Percentiles rank a stretch among this genome's conserved stretches.
Conservation (phyloP, 1,140 invertebrate species). For the Drosophila aff. region DNA sequence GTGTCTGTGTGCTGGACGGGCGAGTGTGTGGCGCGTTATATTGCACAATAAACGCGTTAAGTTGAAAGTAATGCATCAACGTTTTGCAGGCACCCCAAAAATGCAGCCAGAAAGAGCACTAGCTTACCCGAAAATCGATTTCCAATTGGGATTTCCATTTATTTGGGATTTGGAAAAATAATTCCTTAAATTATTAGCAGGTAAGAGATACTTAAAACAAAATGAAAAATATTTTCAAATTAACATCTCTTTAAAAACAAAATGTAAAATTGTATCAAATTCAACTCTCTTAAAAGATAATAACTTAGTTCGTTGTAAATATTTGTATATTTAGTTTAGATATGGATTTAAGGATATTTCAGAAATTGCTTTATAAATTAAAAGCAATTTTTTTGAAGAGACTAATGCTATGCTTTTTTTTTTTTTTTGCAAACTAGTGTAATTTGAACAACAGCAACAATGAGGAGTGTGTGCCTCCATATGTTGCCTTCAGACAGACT, state of each 20-base stretch:
- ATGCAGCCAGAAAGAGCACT: slow-evolving; percentile 19
- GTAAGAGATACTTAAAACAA: too few relatives aligned
- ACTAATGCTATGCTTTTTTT: background rate
- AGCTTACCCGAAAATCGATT: background rate
- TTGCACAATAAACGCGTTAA: slow-evolving; percentile 77
- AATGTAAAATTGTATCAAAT: too few relatives aligned
- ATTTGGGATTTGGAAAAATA: too few relatives aligned
- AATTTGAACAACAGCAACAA: slow-evolving; percentile 22
- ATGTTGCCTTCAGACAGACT: slow-evolving; percentile 52
- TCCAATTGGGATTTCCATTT: too few relatives aligned
- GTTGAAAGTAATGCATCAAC: slow-evolving; percentile 83
- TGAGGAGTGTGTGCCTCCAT: slow-evolving; percentile 23
- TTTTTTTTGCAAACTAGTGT: slow-evolving; percentile 2
- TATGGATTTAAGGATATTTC: background rate
- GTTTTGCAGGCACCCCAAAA: slow-evolving; percentile 51
- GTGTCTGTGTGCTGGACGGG: slow-evolving; percentile 5
- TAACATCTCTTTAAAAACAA: too few relatives aligned
- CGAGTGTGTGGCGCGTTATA: slow-evolving; percentile 48
- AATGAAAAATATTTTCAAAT: too few relatives aligned
- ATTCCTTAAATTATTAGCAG: too few relatives aligned
- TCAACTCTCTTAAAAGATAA: too few relatives aligned
- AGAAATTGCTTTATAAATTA: background rate
- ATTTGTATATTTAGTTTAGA: too few relatives aligned
- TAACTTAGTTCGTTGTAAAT: too few relatives aligned
- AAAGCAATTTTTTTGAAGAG: background rate